Base-by-base conservation (phyloP, 2,888 invertebrate genomes). In the Eilema sororculum region DNA sequence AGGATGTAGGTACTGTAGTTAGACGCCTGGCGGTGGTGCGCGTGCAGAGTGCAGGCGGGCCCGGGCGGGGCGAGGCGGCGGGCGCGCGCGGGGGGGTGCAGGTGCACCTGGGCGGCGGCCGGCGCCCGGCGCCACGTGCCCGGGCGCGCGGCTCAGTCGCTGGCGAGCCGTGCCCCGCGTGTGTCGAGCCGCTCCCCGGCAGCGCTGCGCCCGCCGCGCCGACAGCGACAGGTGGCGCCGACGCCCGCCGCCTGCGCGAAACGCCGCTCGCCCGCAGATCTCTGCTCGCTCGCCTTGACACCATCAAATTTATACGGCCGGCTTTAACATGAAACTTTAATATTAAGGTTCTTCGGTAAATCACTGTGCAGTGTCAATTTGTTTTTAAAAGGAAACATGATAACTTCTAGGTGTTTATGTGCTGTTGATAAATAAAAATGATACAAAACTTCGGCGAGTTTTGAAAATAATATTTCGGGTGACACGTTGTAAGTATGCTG, bases 51-150 rank as follows among this genome's bases (percentile, higher is more conserved):
- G 84, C 84, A 84, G 71, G 77, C 71, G 78, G 79, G 72, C 81
- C 25, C 62, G 75, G 74, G 73, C 72, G 67, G 69, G 66, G 65
- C 76, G 77, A 73, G 78, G 78, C 73, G 80, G 46, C 77, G 73
- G 69, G 75, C 46, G 77, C 56, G 66, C 28, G 72, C 58, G 71
- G 73, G 65, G 69, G 86, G 86, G 89, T 85, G 91, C 89, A 86
- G 86, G 90, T 93, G 93, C 93, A 93, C 92, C 92, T 92, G 93
- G 93, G 93, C 92, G 92, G 92, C 91, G 91, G 90, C 87, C 90
- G 91, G 88, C 89, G 86, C 87, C 86, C 86, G 86, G 89, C 84
- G 84, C 89, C 93, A 91, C 93, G 93, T 92, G 93, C 93, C 92
- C 91, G 91, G 91, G 90, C 88, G 79, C 84, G 72, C 76, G 78